Conservation (phyloP, 2,888 invertebrate genomes). For the Auanema freiburgensis region DNA sequence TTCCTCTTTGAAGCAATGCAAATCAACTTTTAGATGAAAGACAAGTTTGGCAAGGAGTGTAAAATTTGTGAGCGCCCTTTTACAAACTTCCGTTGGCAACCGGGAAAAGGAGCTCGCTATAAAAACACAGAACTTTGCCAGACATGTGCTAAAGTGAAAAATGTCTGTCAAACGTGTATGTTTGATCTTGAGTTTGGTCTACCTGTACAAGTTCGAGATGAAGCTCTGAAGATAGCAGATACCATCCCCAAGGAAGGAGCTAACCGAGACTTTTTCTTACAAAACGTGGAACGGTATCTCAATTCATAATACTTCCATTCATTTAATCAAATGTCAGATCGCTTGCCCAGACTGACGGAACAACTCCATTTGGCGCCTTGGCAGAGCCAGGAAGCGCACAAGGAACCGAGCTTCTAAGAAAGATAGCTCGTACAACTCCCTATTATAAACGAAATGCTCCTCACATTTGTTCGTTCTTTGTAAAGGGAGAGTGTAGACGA, state of each 20-base stretch:
- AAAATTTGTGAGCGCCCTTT: constrained; percentile 92
- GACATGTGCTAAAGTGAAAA: constrained; percentile 89
- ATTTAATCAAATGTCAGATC: constrained; percentile 34
- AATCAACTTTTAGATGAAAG: constrained; percentile 78
- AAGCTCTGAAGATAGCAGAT: constrained; percentile 85
- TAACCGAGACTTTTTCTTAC: constrained; percentile 76
- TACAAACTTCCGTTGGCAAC: constrained; percentile 94
- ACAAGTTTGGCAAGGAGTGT: constrained; percentile 90
- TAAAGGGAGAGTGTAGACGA: constrained; percentile 93
- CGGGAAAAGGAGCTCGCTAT: constrained; percentile 77
- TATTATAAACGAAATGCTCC: constrained; percentile 93
- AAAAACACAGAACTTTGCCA: constrained; percentile 96
- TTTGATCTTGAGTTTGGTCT: constrained; percentile 84
- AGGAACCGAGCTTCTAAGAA: constrained; percentile 36
- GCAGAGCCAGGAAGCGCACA: constrained; percentile 63
- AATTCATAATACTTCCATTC: background rate
- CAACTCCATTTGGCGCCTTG: constrained; percentile 67
- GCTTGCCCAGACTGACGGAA: constrained; percentile 67
- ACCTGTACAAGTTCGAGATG: constrained; percentile 80
- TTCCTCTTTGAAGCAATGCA: background rate
- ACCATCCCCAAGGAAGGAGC: constrained; percentile 89
- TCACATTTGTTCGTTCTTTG: constrained; percentile 96
- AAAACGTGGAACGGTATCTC: constrained; percentile 34
- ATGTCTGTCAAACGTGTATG: constrained; percentile 93
- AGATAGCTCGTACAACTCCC: constrained; percentile 83